Conservation (phyloP, 2,113 vertebrate species). For the Strix aluco region DNA sequence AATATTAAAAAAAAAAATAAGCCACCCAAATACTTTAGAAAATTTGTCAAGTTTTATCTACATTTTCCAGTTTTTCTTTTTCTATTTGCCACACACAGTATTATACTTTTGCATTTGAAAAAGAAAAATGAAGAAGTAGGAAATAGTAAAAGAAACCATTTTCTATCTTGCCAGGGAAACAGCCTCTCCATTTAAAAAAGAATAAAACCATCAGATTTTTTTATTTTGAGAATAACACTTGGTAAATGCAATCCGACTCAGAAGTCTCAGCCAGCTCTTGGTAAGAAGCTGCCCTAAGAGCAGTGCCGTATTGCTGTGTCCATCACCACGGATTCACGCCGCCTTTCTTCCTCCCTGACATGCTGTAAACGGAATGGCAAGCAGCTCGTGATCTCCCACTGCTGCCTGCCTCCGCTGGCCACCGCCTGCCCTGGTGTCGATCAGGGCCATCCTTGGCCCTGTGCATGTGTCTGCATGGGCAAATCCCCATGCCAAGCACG, state of each 20-base stretch:
- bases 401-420: not conserved
- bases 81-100: not conserved
- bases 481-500: not conserved
- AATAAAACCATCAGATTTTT: not conserved
- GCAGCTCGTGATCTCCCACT: not conserved
- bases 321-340: rapidly evolving
- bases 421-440: rapidly evolving
- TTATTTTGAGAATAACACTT: not conserved
- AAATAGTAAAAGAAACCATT: not conserved
- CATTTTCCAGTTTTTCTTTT: not conserved
- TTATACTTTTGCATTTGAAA: not conserved
- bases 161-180: not conserved
- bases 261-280: not conserved
- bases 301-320: not conserved
- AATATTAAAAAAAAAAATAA: not conserved
- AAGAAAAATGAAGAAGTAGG: not conserved
- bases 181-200: not conserved
- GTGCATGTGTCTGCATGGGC: rapidly evolving
- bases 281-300: not conserved
- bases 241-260: not conserved
- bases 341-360: not conserved
- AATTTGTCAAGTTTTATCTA: not conserved
- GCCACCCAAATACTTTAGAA: not conserved
- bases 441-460: not conserved
- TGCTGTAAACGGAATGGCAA: rapidly evolving